phyloP scores from a whole-genome alignment of 2,113 vertebrate genomes.

The Prochilodus magdalenae region DNA sequence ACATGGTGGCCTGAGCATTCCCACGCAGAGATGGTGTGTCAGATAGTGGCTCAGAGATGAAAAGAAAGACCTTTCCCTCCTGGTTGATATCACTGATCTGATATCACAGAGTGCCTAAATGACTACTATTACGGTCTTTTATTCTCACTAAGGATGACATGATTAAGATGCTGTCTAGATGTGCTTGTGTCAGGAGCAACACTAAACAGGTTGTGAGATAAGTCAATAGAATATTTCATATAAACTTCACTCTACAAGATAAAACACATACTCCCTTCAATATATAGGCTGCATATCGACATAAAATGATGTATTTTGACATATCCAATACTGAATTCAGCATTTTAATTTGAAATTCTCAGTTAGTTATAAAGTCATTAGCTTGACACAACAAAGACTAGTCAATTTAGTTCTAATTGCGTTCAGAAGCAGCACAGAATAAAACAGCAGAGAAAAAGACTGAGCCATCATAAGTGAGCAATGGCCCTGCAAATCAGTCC shows the following conservation, averaged over 20 bases:
- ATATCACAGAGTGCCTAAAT: constrained; percentile 74
- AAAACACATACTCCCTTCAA: background rate
- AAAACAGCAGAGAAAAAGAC: background rate
- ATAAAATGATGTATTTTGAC: background rate
- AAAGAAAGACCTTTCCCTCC: constrained; percentile 63
- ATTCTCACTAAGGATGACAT: constrained; percentile 69
- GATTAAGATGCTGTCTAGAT: constrained; percentile 37
- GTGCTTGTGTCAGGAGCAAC: constrained; percentile 46
- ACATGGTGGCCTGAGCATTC: constrained; percentile 79
- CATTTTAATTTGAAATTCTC: no score
- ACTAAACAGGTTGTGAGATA: background rate
- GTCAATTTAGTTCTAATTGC: background rate
- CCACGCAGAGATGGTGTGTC: constrained; percentile 71
- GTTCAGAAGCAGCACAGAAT: background rate
- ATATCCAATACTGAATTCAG: no score
- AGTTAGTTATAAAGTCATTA: background rate
- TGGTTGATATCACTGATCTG: constrained; percentile 68
- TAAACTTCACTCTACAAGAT: background rate
- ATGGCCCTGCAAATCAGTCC: constrained; percentile 67
- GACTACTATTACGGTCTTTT: constrained; percentile 75
- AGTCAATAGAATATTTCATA: background rate
- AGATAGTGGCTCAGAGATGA: constrained; percentile 67
- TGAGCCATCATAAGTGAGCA: constrained; percentile 47
- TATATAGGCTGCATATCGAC: background rate
- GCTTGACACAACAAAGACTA: background rate